Evolutionary conservation across 1,140 invertebrate species (phyloP).

Genomic region (Drosophila pandora): DNA sequence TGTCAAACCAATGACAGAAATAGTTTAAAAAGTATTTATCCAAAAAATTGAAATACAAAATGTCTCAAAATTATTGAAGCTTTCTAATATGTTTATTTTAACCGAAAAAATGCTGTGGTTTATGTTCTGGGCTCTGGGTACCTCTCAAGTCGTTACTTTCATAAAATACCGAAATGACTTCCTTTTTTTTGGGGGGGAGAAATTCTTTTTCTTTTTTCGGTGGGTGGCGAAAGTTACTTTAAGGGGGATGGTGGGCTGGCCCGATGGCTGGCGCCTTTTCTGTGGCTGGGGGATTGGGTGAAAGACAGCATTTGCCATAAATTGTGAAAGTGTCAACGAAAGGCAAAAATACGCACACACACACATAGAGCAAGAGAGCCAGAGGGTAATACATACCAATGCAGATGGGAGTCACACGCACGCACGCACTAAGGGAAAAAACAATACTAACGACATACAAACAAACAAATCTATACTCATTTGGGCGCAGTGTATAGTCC

Average conservation of each 20-base stretch:
- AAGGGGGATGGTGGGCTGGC: slow-evolving; percentile 38
- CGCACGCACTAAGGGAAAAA: slow-evolving; percentile 55
- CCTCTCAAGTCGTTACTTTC: slow-evolving; percentile 8
- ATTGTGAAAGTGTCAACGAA: slow-evolving; percentile 82
- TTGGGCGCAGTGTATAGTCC: slow-evolving; percentile 27
- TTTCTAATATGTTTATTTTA: not conserved
- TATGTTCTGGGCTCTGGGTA: slow-evolving; percentile 35
- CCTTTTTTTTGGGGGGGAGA: slow-evolving; percentile 22
- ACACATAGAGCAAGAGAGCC: slow-evolving; percentile 31
- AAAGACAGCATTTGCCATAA: slow-evolving; percentile 81
- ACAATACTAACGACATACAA: slow-evolving; percentile 60
- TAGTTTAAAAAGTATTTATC: not conserved
- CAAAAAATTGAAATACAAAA: not conserved
- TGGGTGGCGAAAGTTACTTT: slow-evolving; percentile 75
- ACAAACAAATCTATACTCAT: slow-evolving; percentile 65
- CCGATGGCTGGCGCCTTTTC: slow-evolving; percentile 63
- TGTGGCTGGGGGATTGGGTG: slow-evolving; percentile 51
- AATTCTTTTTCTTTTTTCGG: slow-evolving; percentile 48
- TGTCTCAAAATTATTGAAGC: not conserved
- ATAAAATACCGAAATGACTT: slow-evolving; percentile 26
- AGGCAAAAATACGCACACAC: slow-evolving; percentile 70
- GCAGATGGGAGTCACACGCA: slow-evolving; percentile 31
- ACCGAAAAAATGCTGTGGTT: not conserved
- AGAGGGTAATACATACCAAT: slow-evolving; percentile 33
- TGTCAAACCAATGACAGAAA: not conserved